These are phyloP conservation scores for Apamea epomidion DNA, from an alignment of 2,888 invertebrate species.

Conservation along the genomic window DNA sequence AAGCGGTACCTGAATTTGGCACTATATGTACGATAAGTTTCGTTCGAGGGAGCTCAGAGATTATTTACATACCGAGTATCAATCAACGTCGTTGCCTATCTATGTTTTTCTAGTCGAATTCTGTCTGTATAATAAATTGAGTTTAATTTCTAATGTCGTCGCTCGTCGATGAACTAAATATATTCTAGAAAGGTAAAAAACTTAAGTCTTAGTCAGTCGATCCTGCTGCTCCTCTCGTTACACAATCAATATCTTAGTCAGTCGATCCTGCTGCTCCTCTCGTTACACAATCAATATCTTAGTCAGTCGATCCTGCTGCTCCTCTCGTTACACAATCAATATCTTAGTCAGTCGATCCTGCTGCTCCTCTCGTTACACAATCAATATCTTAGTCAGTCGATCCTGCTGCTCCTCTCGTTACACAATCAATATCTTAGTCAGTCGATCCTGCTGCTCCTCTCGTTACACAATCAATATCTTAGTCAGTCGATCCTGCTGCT, in stretches of 20 bases:
- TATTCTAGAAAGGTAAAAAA: not conserved
- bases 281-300: not conserved
- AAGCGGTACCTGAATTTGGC: slow-evolving; percentile 28
- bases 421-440: too few relatives aligned
- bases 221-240: not conserved
- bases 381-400: not conserved
- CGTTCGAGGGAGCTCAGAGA: slow-evolving; percentile 13
- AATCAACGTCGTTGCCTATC: slow-evolving; percentile 52
- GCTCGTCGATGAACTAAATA: slow-evolving; percentile 2
- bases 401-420: not conserved
- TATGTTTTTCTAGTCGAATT: slow-evolving; percentile 19
- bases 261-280: not conserved
- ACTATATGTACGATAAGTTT: slow-evolving; percentile 27
- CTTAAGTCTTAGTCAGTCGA: not conserved
- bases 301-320: not conserved
- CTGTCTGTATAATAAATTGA: slow-evolving; percentile 8
- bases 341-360: not conserved
- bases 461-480: not conserved
- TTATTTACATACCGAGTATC: slow-evolving; percentile 40
- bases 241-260: not conserved
- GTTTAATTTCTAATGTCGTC: slow-evolving; percentile 11
- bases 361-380: not conserved
- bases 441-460: not conserved
- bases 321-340: not conserved
- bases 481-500: not conserved